A percentile compares a stretch with the other conserved stretches of the same genome.
phyloP scores from a whole-genome alignment of 2,888 invertebrate species.

The Catocala sponsa region DNA sequence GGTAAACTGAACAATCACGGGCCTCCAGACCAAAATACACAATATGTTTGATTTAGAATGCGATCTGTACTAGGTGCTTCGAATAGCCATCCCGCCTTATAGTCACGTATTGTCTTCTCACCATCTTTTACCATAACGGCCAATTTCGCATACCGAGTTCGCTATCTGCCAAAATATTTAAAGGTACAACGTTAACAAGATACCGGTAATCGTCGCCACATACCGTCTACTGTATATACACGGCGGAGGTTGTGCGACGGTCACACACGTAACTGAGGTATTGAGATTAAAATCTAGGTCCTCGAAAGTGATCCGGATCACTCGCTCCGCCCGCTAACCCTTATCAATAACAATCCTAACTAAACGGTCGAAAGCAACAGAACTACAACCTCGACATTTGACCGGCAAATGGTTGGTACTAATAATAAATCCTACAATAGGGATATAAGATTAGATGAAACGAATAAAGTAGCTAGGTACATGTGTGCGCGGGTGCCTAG shows the following conservation, averaged over 20 bases:
- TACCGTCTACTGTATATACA: slow-evolving; percentile 30
- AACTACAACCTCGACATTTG: slow-evolving; percentile 40
- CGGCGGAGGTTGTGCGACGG: slow-evolving; percentile 31
- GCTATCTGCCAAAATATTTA: slow-evolving; percentile 9
- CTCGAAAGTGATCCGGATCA: slow-evolving; percentile 30
- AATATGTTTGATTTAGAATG: slow-evolving; percentile 15
- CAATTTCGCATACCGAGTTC: slow-evolving; percentile 12
- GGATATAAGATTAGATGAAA: slow-evolving; percentile 5
- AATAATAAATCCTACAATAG: slow-evolving; percentile 13
- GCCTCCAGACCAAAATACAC: slow-evolving; percentile 21
- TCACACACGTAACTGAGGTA: slow-evolving; percentile 39
- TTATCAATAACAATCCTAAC: slow-evolving; percentile 37
- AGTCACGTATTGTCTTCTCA: slow-evolving; percentile 8
- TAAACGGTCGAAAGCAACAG: slow-evolving; percentile 33
- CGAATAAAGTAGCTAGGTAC: not conserved
- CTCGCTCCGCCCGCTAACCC: slow-evolving; percentile 31
- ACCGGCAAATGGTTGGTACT: slow-evolving; percentile 40
- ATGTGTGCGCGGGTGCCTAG: slow-evolving; percentile 39
- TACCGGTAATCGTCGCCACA: slow-evolving; percentile 21
- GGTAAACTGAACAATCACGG: slow-evolving; percentile 23
- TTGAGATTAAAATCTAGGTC: slow-evolving; percentile 36
- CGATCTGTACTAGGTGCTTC: slow-evolving; percentile 2
- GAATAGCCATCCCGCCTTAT: slow-evolving; percentile 6
- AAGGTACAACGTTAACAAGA: slow-evolving; percentile 13
- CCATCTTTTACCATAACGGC: slow-evolving; percentile 19